Conservation (phyloP, 2,113 vertebrate species). For the Leucopsar rothschildi region DNA sequence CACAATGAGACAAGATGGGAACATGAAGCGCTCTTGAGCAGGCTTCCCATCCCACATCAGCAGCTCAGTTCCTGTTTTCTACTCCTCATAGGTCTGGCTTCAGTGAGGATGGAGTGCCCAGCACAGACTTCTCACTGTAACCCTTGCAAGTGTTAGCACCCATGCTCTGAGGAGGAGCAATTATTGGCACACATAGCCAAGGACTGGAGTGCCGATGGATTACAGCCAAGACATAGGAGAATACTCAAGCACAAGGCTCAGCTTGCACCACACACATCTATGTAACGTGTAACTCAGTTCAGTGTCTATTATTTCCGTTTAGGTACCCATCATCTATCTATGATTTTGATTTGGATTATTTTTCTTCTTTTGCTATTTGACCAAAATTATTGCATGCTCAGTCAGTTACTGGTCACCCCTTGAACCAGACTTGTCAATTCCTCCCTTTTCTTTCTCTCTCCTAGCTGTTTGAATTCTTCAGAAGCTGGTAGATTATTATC, state of each 20-base stretch:
- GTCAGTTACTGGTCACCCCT: neutral
- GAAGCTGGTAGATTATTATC: conserved; percentile 57
- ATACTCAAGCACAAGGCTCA: neutral
- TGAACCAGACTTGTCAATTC: conserved; percentile 12
- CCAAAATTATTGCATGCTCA: neutral
- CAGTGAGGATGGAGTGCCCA: accelerated
- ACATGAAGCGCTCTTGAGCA: neutral
- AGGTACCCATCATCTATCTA: neutral
- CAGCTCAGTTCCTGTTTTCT: neutral
- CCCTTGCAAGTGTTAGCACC: neutral
- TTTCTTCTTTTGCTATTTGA: neutral
- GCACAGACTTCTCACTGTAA: neutral
- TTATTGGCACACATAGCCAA: neutral
- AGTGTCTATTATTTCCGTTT: neutral
- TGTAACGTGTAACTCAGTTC: neutral
- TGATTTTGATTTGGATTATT: neutral
- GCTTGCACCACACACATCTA: neutral
- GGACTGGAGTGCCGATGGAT: neutral
- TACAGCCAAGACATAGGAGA: neutral
- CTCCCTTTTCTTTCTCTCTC: neutral
- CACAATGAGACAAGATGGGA: neutral
- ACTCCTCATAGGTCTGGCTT: neutral
- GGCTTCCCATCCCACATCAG: neutral
- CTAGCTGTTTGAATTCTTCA: conserved; percentile 37
- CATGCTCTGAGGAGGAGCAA: neutral